Evolutionary conservation across 1,140 invertebrate genomes (phyloP), one percentile per base, ranked within the genome.

Genomic region (Megathymus violae): DNA sequence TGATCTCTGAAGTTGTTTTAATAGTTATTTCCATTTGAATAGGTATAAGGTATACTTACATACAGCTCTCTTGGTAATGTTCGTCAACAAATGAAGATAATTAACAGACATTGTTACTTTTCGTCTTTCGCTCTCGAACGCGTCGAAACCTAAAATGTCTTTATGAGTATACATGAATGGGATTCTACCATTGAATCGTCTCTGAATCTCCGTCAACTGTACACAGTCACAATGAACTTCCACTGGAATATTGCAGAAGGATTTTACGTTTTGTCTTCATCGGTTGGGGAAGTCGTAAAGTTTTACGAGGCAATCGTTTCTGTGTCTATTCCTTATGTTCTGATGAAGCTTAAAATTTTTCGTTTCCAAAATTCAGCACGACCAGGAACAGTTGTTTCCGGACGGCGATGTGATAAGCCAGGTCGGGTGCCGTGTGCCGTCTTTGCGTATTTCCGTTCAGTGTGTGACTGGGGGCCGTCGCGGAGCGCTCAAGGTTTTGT

Each of bases 381-480:
- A 16, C 34, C 15, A 41, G 2, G 36, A 17, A 58, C 16, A 22
- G 17, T 14, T 40, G 11, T 40, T 54, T 47, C 10, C 22, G 14
- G 36, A 34, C 11, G 47, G 31, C 13, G 27, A 48, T 54, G 16
- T 19, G 15, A 34, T 22, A n/a, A n/a, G n/a, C n/a, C n/a, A n/a
- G n/a, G n/a, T n/a, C n/a, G n/a, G n/a, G n/a, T n/a, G n/a, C n/a
- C n/a, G n/a, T 27, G 25, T 47, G 17, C 69, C 75, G 69, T 71
- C 67, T 22, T 27, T 22, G 31, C 65, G 56, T 56, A 56, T 59
- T 47, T 69, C 64, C 60, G 69, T 62, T 48, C 43, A 44, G 72
- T 67, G 67, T 69, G 64, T 71, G 43, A 78, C 75, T 78, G 66
- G 52, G 43, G 43, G 27, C 43, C 19, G 48, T 34, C 31, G 58